Base-by-base conservation (phyloP, 2,888 invertebrate genomes). In the Ornithoptera alexandrae region DNA sequence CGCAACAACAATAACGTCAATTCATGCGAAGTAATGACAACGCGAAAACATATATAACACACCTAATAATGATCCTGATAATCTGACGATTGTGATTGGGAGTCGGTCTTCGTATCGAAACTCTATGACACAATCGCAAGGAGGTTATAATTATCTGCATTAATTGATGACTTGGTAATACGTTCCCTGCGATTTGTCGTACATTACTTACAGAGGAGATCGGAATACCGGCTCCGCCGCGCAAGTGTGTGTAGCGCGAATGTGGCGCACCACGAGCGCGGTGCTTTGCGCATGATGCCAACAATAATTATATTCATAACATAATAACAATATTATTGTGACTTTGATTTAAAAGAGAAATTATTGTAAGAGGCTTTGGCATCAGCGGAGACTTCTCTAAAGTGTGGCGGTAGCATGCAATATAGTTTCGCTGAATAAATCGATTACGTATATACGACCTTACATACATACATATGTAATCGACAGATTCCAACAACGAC, bases 151-250 rank as follows among this genome's bases (percentile, higher is more conserved):
- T 72, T 75, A 71, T 72, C 74, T 74, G 67, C 65, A 60, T 65
- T 63, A 69, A 73, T 70, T 67, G 63, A 71, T 69, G 72, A 73
- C 72, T 72, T 76, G 73, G 72, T 70, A 63, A 75, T 71, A 74
- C 74, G 71, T 61, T 74, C 76, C 74, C 74, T 73, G 70, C 64
- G 71, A 71, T 71, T 67, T 62, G 70, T 68, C 70, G 64, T 60
- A 58, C 30, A 63, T 42, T 53, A 60, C 46, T 65, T 79, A 81
- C 78, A 79, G 80, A 81, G 86, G 84, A 84, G 80, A 81, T 82
- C 84, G 84, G 84, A 84, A 86, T 85, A 86, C 90, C 91, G 90
- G 90, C 91, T 89, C 92, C 92, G 90, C 88, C 88, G 87, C 92
- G 88, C 84, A 85, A 89, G 89, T 88, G 88, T 88, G 85, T 87